These are phyloP conservation scores for Amitus sp. DNA, from an alignment of 2,888 invertebrate genomes.

Conservation along the genomic window DNA sequence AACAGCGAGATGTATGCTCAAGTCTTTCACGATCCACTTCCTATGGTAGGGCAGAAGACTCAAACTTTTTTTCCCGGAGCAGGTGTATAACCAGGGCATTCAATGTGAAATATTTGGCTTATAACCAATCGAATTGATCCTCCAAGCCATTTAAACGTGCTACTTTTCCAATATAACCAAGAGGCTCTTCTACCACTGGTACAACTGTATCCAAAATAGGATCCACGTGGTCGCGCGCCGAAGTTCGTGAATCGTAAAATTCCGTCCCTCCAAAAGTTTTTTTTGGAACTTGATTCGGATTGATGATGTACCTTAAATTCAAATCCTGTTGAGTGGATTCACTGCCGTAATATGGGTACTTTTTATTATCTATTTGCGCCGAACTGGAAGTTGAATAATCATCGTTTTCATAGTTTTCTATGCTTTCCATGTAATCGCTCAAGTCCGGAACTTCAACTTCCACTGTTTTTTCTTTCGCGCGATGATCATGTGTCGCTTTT, in stretches of 20 bases:
- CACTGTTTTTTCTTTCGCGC: constrained; percentile 42
- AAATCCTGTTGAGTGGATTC: constrained; percentile 68
- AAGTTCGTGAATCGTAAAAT: constrained; percentile 75
- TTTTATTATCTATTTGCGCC: constrained; percentile 51
- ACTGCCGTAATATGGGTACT: constrained; percentile 76
- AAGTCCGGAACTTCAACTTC: constrained; percentile 52
- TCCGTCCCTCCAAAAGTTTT: constrained; percentile 75
- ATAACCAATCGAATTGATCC: constrained; percentile 79
- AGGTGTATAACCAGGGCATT: no score
- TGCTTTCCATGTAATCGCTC: constrained; percentile 40
- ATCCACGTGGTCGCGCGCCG: constrained; percentile 61
- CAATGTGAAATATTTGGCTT: constrained; percentile 73
- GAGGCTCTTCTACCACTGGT: constrained; percentile 56
- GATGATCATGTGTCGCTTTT: constrained; percentile 30
- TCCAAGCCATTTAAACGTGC: constrained; percentile 73
- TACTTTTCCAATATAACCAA: constrained; percentile 47
- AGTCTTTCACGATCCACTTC: no score
- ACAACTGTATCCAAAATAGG: constrained; percentile 52
- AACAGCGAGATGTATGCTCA: no score
- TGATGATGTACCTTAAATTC: constrained; percentile 75
- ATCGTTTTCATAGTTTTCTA: constrained; percentile 16
- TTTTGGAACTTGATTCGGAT: constrained; percentile 71
- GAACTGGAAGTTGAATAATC: constrained; percentile 18
- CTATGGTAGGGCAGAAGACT: no score
- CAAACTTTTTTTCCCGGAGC: no score